These are phyloP conservation scores for Apantesis nais DNA, from an alignment of 2,888 invertebrate genomes.

Conservation along the genomic window DNA sequence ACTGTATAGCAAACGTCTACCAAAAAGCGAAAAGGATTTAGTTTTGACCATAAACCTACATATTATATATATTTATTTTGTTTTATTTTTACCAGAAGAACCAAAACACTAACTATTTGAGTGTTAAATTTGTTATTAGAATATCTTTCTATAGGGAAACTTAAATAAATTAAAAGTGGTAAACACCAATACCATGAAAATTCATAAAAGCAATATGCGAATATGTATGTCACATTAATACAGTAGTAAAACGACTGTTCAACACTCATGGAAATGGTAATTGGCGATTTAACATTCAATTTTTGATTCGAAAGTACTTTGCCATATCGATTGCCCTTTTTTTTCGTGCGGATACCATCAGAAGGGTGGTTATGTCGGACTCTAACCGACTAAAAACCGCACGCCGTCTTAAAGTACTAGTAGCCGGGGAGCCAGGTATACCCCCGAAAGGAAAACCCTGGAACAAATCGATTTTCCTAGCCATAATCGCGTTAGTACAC, in stretches of 20 bases:
- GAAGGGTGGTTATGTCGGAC: no score
- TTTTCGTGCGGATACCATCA: no score
- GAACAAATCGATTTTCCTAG: background rate
- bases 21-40: no score
- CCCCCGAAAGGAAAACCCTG: no score
- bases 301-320: background rate
- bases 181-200: background rate
- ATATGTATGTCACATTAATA: background rate
- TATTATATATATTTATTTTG: no score
- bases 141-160: background rate
- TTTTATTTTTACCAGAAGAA: no score
- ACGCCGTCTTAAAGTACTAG: no score
- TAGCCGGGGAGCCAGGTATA: no score
- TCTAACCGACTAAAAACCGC: no score
- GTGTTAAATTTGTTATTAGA: background rate
- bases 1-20: no score
- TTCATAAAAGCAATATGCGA: background rate
- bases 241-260: background rate
- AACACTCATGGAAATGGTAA: background rate
- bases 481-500: background rate
- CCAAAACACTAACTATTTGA: background rate
- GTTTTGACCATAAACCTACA: no score
- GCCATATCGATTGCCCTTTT: background rate
- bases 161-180: background rate
- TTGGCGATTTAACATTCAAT: background rate